Conservation (phyloP, 2,113 vertebrate species). For the Thamnophis sirtalis region DNA sequence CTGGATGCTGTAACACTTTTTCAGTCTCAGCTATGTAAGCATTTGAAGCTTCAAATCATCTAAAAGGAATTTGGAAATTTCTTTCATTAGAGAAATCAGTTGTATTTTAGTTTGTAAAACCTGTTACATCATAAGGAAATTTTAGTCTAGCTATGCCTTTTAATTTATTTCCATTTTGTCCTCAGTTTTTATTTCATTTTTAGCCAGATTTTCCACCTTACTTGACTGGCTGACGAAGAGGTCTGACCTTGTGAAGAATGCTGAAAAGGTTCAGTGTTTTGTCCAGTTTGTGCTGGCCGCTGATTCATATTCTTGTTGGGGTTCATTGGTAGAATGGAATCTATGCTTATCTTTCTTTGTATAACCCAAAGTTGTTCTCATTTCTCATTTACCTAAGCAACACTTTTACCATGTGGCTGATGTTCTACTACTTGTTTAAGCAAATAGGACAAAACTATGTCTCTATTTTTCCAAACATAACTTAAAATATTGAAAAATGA, state of each 20-base stretch:
- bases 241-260: constrained; percentile 70
- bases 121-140: constrained; percentile 54
- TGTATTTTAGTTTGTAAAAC: constrained; percentile 65
- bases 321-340: constrained; percentile 73
- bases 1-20: constrained; percentile 65
- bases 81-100: constrained; percentile 54
- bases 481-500: constrained; percentile 74
- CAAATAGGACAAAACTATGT: constrained; percentile 70
- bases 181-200: constrained; percentile 59
- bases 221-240: constrained; percentile 68
- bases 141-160: constrained; percentile 64
- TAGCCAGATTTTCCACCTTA: constrained; percentile 62
- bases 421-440: constrained; percentile 66
- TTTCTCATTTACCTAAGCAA: constrained; percentile 61
- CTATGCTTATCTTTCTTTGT: constrained; percentile 58
- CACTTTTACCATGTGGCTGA: constrained; percentile 60
- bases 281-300: constrained; percentile 76
- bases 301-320: constrained; percentile 75
- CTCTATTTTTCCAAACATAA: constrained; percentile 68
- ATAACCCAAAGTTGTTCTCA: constrained; percentile 68
- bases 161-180: constrained; percentile 50
- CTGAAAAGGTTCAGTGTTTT: constrained; percentile 75
- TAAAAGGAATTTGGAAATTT: constrained; percentile 51
- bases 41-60: constrained; percentile 54
- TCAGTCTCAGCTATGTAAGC: constrained; percentile 60